Evolutionary conservation across 2,888 invertebrate species (phyloP), one percentile per base, ranked within the genome.

Genomic region (Furcula furcula): DNA sequence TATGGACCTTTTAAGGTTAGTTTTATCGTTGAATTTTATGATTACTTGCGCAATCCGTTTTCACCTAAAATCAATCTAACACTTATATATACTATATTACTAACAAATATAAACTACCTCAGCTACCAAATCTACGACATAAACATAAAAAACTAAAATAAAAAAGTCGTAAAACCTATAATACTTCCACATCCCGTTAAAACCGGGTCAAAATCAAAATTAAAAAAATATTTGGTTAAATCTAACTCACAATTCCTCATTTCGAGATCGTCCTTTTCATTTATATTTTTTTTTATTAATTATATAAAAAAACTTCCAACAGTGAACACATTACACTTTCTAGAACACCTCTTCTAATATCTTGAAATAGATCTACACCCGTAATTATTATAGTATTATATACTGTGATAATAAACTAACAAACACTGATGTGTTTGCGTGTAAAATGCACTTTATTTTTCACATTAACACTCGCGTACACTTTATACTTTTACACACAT

Each of bases 1-100:
- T 88, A 88, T 88, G 88, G 75, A 83, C 87, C 86, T 85, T 87
- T 78, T 77, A 86, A 85, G 86, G 86, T 86, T 73, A 72, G 11
- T 67, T 61, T 70, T 65, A 75, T 79, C 80, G 78, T 75, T 78
- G 80, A 76, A 65, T 71, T 68, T 65, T 67, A 51, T 63, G 67
- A 67, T 66, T 65, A 55, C 55, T 61, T 55, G 44, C 65, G 57
- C 63, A 72, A 75, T 72, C 72, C 73, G 60, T 74, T 18, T 65
- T 60, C 61, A 53, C 61, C 74, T 74, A 78, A 55, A 71, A 64
- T 67, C 45, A 46, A 32, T 49, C 74, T 77, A 77, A 65, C 61
- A 56, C 58, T 56, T 56, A 56, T 13, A 41, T 20, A 7, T 57
- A 55, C 45, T 48, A 67, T 77, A 80, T 66, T 65, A 66, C 75